Conservation (phyloP, 2,113 vertebrate genomes). For the Lutjanus erythropterus region DNA sequence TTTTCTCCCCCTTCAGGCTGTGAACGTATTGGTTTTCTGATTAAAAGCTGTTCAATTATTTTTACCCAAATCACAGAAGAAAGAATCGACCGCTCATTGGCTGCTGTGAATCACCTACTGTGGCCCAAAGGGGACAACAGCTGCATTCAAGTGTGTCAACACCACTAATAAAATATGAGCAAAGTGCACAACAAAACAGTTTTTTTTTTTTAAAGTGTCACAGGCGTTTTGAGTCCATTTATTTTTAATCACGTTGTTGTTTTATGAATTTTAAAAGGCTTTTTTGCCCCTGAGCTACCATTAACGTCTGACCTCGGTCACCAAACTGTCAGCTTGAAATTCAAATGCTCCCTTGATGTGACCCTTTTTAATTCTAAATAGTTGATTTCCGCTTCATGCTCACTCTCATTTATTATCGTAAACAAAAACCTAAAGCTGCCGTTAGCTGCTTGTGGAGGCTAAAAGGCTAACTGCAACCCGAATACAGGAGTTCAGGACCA, state of each 20-base stretch:
- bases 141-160: not conserved
- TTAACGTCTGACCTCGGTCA: not conserved
- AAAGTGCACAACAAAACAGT: not conserved
- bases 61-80: not conserved
- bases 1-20: conserved; percentile 1
- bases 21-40: not conserved
- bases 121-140: not conserved
- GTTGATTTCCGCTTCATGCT: not conserved
- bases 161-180: not conserved
- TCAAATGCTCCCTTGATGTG: not conserved
- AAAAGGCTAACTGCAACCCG: not conserved
- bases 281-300: not conserved
- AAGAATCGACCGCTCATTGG: not conserved
- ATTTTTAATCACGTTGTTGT: conserved; percentile 22
- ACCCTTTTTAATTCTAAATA: conserved; percentile 2
- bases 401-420: not conserved
- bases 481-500: not conserved
- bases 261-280: conserved; percentile 33
- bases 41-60: conserved; percentile 18
- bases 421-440: not conserved
- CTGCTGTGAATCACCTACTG: conserved; percentile 3
- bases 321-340: not conserved
- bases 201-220: not conserved
- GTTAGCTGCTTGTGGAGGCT: not conserved
- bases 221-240: not conserved